Evolutionary conservation across 2,113 vertebrate species (phyloP), one percentile per base, ranked within the genome.

Genomic region (Halichoeres trimaculatus): DNA sequence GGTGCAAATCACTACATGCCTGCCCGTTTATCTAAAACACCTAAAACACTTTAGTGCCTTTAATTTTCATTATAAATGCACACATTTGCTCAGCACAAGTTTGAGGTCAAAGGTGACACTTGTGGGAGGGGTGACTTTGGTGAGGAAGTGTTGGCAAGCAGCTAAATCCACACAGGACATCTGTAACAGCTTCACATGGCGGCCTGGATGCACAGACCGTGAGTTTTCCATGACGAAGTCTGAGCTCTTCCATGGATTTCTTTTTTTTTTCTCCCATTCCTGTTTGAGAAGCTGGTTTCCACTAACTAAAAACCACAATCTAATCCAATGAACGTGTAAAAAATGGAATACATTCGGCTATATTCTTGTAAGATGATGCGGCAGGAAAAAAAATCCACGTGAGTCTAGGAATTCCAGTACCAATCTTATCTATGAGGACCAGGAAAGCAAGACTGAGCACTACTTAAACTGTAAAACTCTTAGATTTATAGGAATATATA

Each of bases 1-100:
- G 80, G 66, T 76, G 88, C 73, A 66, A 85, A 83, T 75, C 74
- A 72, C 81, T 68, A 71, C 82, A 83, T 69, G 66, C 80, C 81
- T 81, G 81, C 63, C 56, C 4, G 14, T 73, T 78, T 35, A 81
- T 30, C 70, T 75, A 76, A 84, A 55, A 70, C 67, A 55, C 43
- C 13, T 13, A 43, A n/a, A 50, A 61, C 23, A 26, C 48, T 22
- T 60, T 6, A 52, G 51, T 52, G 76, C 14, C 17, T 63, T 65
- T 73, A 52, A 9, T 14, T 51, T 24, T 54, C 20, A 16, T 35
- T 54, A 70, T 5, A 64, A 78, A 78, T 70, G 72, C 72, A 66
- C 64, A 66, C 68, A 36, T 64, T 54, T 54, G 40, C 76, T 74
- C 58, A 34, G 74, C 62, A 43, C 74, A 73, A 72, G 57, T 70